Evolutionary conservation across 2,888 invertebrate genomes (phyloP), one percentile per base, ranked within the genome.

Genomic region (Vanessa cardui): DNA sequence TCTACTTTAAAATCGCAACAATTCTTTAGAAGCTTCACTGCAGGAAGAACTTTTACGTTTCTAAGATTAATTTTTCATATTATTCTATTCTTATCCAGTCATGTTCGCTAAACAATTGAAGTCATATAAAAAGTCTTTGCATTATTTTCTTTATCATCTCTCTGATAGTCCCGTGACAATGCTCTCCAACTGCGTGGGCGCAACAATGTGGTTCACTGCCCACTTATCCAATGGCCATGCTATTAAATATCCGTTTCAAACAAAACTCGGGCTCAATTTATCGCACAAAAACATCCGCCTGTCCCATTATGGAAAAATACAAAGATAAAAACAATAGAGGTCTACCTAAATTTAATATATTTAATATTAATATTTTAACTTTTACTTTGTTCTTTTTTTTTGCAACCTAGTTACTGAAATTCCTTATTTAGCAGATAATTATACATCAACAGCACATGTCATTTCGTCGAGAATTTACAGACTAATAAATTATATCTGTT

Each of bases 261-360:
- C 72, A 76, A 76, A 78, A 77, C 72, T 72, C 72, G 68, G 8
- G 74, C 72, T 76, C 73, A 73, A 76, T 69, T 79, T 85, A 84
- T 85, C 84, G 80, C 71, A 74, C 77, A 72, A 85, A 83, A 85
- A 85, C 90, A 91, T 91, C 91, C 91, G 89, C 78, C 76, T 74
- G 69, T 74, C 72, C 78, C 64, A 66, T 63, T 68, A 62, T 44
- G 56, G 60, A 61, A 62, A 52, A 49, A 49, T n/a, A 58, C 45
- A 16, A 15, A 18, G 68, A 65, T 65, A 68, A 68, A 56, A 56
- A 64, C 31, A 49, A 50, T 20, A 21, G 26, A 47, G 33, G 52
- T 45, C 47, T 54, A 52, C 39, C 61, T 47, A 56, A 56, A n/a
- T 56, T 26, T 26, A 26, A 26, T 26, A 26, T 26, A 26, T 26